Conservation (phyloP, 2,888 invertebrate species). For the Drosophila pseudotalamancana region DNA sequence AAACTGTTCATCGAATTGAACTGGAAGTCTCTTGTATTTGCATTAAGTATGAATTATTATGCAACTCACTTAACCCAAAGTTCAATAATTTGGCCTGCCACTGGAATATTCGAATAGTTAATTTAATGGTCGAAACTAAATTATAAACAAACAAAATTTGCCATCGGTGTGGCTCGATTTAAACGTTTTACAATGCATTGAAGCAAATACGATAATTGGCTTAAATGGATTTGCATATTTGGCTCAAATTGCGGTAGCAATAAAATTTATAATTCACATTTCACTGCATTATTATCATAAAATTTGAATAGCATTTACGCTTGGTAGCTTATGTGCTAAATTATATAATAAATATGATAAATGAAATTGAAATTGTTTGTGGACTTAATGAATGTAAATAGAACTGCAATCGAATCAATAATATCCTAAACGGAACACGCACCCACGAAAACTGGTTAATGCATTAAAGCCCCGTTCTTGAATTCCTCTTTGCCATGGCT, state of each 20-base stretch:
- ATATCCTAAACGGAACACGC: background rate
- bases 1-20: no score
- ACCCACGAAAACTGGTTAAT: slow-evolving; percentile 13
- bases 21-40: no score
- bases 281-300: background rate
- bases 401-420: background rate
- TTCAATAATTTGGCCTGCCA: no score
- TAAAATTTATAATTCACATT: background rate
- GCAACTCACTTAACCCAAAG: no score
- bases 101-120: background rate
- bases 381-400: no score
- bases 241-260: background rate
- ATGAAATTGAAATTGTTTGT: background rate
- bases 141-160: background rate
- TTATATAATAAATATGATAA: slow-evolving; percentile 1
- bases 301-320: background rate
- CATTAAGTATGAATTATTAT: no score
- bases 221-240: background rate
- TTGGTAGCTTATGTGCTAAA: background rate
- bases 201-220: background rate
- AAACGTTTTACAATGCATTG: background rate
- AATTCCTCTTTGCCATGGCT: slow-evolving; percentile 39
- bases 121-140: background rate
- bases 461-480: slow-evolving; percentile 3
- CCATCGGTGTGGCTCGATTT: background rate